Percentiles rank a stretch among this genome's conserved stretches.
Conservation (phyloP, 2,113 vertebrate species). For the Anoura caudifer region DNA sequence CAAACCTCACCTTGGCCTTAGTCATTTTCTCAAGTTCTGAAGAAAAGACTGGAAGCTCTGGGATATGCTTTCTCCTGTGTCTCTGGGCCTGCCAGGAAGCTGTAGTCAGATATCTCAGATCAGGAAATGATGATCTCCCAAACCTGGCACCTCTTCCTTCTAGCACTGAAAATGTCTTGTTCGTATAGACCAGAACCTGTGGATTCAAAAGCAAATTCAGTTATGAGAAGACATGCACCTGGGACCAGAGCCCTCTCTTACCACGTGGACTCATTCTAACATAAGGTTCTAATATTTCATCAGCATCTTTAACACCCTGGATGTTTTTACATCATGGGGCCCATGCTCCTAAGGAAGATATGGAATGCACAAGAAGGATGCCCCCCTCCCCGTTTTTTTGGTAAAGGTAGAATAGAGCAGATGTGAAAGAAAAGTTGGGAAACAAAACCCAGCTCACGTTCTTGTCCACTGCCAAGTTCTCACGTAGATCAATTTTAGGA, state of each 20-base stretch:
- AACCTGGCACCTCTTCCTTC: background rate
- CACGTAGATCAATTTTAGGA: background rate
- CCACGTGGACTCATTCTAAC: background rate
- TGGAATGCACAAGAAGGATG: background rate
- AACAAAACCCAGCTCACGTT: background rate
- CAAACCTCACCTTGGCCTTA: background rate
- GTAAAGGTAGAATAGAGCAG: background rate
- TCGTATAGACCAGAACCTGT: background rate
- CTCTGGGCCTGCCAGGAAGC: background rate
- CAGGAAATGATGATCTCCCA: background rate
- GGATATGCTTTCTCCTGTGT: background rate
- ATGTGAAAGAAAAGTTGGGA: background rate
- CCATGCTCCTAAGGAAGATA: background rate
- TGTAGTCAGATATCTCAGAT: background rate
- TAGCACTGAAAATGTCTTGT: background rate
- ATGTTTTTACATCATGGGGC: background rate
- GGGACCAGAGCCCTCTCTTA: background rate
- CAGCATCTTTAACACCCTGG: background rate
- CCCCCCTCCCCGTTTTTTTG: background rate
- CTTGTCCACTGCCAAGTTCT: background rate
- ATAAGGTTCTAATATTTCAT: background rate
- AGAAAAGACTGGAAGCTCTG: background rate
- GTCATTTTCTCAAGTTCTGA: conserved; percentile 5
- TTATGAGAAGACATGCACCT: background rate
- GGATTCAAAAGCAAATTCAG: conserved; percentile 13